Base-by-base conservation (phyloP, 2,797 vertebrate genomes). In the Onychomys leucogaster region DNA sequence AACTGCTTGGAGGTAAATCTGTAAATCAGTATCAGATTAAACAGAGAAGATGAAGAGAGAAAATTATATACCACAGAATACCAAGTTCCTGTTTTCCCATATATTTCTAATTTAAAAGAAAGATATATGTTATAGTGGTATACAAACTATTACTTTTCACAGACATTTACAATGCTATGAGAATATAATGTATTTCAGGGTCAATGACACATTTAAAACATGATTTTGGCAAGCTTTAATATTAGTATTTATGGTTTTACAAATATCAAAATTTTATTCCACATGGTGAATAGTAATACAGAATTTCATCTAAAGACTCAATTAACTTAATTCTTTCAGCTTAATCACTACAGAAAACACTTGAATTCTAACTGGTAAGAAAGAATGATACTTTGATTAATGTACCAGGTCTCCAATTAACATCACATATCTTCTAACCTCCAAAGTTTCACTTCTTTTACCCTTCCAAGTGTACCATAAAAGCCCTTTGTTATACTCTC, bases 101-200 rank as follows among this genome's bases (percentile, higher is more conserved):
- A 67, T 57, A 90, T 92, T 86, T 85, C 3, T 61, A 95, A 92
- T 34, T 82, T 88, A 52, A 69, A 61, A 89, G 85, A 90, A 75
- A 11, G 10, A 41, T 41, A 75, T 73, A 25, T 55, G 52, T 94
- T 46, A 84, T 25, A 16, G 77, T 92, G 17, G 8, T 14, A 96
- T 5, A 78, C 5, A 65, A n/a, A 14, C 27, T 83, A 89, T 41
- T 32, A 75, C 27, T 92, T 91, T 96, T 90, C 80, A 85, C 12
- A 81, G 76, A 76, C 59, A 1, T n/a, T 94, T 46, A 52, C 6
- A 91, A 87, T 57, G 1, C 10, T 49, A 76, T 59, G 78, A 86
- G 59, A 91, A 82, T 34, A 13, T 86, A 25, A 73, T 5, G 9
- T 37, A 65, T 27, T 80, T 34, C 43, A 37, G n/a, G 55, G 23